Evolutionary conservation across 1,140 invertebrate species (phyloP).

Genomic region (Fopius arisanus): DNA sequence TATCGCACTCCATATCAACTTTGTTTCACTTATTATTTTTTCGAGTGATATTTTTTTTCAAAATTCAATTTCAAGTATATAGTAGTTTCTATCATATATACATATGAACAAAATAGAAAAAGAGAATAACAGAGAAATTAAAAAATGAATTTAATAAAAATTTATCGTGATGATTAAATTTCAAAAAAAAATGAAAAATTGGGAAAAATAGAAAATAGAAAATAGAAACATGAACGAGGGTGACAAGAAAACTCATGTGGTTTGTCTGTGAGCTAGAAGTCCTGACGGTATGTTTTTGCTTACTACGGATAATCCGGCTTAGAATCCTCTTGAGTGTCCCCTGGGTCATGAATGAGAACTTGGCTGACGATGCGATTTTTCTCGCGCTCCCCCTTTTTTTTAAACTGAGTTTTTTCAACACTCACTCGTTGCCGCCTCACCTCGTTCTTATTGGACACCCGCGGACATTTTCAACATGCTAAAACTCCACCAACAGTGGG

Average conservation of each 20-base stretch:
- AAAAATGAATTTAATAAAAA: too few relatives aligned
- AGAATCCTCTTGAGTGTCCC: slow-evolving; percentile 50
- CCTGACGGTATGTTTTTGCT: slow-evolving; percentile 50
- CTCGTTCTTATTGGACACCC: slow-evolving; percentile 25
- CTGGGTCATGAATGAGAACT: slow-evolving; percentile 32
- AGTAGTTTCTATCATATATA: too few relatives aligned
- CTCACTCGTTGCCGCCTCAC: slow-evolving; percentile 25
- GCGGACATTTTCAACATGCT: neutral
- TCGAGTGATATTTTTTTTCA: too few relatives aligned
- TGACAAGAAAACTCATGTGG: neutral
- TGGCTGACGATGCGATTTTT: slow-evolving; percentile 31
- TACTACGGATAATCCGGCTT: slow-evolving; percentile 62
- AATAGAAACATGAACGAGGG: too few relatives aligned
- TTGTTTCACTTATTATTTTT: too few relatives aligned
- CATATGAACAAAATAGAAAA: too few relatives aligned
- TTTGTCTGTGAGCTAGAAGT: neutral
- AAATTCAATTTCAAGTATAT: too few relatives aligned
- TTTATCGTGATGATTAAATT: too few relatives aligned
- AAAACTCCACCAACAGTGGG: slow-evolving; percentile 50
- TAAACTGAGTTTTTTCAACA: neutral
- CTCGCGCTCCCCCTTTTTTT: slow-evolving; percentile 28
- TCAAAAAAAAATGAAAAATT: too few relatives aligned
- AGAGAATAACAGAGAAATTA: too few relatives aligned
- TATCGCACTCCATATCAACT: too few relatives aligned
- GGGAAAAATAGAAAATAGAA: too few relatives aligned